phyloP scores from a whole-genome alignment of 2,888 invertebrate genomes.

The Chrysodeixis includens region DNA sequence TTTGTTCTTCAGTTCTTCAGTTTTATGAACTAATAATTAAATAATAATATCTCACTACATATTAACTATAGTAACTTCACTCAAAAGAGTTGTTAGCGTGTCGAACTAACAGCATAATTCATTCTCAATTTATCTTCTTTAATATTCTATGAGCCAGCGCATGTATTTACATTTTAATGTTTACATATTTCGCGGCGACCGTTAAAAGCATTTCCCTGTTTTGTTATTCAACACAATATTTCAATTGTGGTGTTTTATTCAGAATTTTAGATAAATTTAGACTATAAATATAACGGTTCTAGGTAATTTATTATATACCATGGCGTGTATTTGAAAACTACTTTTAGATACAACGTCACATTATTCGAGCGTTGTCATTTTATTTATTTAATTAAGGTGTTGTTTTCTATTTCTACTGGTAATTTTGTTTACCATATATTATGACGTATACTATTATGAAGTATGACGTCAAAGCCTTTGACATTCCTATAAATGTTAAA shows the following conservation, averaged over 20 bases:
- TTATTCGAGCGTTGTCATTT: neutral
- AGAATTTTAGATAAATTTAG: slow-evolving; percentile 9
- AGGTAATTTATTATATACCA: neutral
- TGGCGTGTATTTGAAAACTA: neutral
- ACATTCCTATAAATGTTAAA: too few species aligned
- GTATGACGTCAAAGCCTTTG: neutral
- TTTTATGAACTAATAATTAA: too few species aligned
- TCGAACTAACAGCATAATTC: slow-evolving; percentile 31
- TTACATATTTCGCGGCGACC: neutral
- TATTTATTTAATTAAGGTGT: neutral
- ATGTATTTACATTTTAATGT: neutral
- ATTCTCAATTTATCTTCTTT: slow-evolving; percentile 44
- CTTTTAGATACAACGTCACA: slow-evolving; percentile 11
- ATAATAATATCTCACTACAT: neutral
- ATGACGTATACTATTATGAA: neutral
- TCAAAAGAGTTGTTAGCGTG: slow-evolving; percentile 44
- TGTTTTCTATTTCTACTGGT: neutral
- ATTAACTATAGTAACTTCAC: slow-evolving; percentile 23
- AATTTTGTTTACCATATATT: neutral
- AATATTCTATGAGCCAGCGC: slow-evolving; percentile 44
- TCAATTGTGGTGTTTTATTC: slow-evolving; percentile 22
- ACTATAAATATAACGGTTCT: neutral
- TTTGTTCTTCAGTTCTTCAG: too few species aligned
- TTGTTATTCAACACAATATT: slow-evolving; percentile 18
- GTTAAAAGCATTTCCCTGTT: slow-evolving; percentile 44